Base-by-base conservation (phyloP, 2,797 vertebrate genomes). In the Neosilurus hyrtlii region DNA sequence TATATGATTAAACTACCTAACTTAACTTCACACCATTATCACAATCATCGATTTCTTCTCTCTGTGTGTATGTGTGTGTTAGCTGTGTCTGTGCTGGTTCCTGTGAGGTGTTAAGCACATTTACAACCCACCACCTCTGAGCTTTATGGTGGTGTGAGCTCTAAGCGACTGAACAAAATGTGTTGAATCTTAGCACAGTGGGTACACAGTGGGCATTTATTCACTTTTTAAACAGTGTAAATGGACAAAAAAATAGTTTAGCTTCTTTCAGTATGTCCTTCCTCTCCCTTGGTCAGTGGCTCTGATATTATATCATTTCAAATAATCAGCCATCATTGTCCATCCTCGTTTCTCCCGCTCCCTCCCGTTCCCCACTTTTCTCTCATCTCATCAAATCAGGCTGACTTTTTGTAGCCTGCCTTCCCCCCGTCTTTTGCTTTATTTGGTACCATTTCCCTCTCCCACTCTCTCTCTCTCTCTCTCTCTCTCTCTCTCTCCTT, bases 101-200 rank as follows among this genome's bases (percentile, higher is more conserved):
- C 79, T 89, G 88, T 49, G 74, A 94, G 91, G 92, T 92, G 93
- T 92, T 93, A 92, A 94, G 90, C 93, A 91, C 90, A 93, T 95
- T 95, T 92, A 94, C 91, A 90, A 91, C 87, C 92, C 93, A 92
- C 84, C 89, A 91, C 91, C 85, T 91, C 88, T 90, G 87, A 79
- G 78, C 72, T 75, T 63, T 62, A 62, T 84, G 8, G 57, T 62
- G 15, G 52, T n/a, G 30, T 66, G 49, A 54, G 61, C 65, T 65
- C 22, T 6, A 12, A 77, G 35, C 49, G 3, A 24, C 35, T 24
- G 22, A 57, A 57, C 20, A 20, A 35, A 74, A 35, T 3, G 72
- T 57, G 26, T 22, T 56, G 54, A 74, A 57, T 57, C 16, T 35
- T 20, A 20, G 15, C 56, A 59, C 24, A 75, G 11, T 5, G 72